These are phyloP conservation scores for Takifugu flavidus DNA, from an alignment of 2,113 vertebrate species.

Conservation along the genomic window DNA sequence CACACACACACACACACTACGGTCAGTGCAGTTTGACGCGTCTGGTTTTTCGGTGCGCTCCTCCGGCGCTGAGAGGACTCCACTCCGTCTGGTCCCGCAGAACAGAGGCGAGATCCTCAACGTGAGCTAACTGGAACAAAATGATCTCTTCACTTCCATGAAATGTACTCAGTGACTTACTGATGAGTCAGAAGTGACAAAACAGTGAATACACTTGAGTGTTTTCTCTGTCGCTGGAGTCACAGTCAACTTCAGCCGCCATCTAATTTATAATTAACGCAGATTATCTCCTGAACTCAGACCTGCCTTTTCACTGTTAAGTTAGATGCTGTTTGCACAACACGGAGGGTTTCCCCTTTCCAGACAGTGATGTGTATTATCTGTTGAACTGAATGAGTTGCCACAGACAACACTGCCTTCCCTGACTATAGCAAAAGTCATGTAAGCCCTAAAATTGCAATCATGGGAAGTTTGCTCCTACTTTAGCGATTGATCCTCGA, in stretches of 20 bases:
- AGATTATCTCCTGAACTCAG: conserved; percentile 12
- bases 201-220: not conserved
- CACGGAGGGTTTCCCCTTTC: conserved; percentile 44
- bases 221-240: not conserved
- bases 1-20: conserved; percentile 17
- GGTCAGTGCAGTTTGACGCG: conserved; percentile 16
- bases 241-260: not conserved
- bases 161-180: conserved; percentile 13
- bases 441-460: conserved; percentile 43
- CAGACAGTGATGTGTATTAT: conserved; percentile 41
- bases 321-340: conserved; percentile 16
- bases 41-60: conserved; percentile 35
- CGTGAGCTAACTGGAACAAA: conserved; percentile 10
- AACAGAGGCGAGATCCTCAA: too few species aligned
- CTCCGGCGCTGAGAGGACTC: conserved; percentile 56
- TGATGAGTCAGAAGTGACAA: conserved; percentile 12
- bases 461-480: conserved; percentile 45
- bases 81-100: not conserved
- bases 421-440: conserved; percentile 14
- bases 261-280: conserved; percentile 22
- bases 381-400: conserved; percentile 30
- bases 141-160: conserved; percentile 17
- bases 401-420: conserved; percentile 27
- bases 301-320: conserved; percentile 7
- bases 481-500: not conserved